These are phyloP conservation scores for Sebastolobus alascanus DNA, from an alignment of 2,797 vertebrate genomes.

Conservation along the genomic window DNA sequence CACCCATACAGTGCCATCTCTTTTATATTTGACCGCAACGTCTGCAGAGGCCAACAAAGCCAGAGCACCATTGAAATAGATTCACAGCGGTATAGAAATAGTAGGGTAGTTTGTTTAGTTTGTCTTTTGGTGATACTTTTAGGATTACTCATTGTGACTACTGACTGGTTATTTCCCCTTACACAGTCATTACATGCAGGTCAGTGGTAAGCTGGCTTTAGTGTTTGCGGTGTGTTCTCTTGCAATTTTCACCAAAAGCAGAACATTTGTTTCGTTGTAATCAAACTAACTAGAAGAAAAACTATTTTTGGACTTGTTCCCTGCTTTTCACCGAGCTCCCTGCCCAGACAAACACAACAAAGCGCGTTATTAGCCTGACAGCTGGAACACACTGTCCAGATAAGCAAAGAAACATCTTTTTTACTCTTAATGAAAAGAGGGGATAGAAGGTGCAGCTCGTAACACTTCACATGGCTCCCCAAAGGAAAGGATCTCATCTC, in stretches of 20 bases:
- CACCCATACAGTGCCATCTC: background rate
- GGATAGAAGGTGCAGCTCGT: conserved; percentile 21
- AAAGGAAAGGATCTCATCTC: conserved; percentile 39
- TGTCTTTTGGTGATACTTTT: background rate
- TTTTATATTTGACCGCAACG: background rate
- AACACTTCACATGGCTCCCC: conserved; percentile 19
- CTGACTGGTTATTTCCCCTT: background rate
- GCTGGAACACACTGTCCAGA: conserved; percentile 49
- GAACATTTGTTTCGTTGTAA: background rate
- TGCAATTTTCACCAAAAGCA: background rate
- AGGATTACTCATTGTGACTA: background rate
- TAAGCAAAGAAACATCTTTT: conserved; percentile 29
- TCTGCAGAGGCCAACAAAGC: background rate
- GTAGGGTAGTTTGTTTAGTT: background rate
- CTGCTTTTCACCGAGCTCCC: background rate
- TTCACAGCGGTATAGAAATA: background rate
- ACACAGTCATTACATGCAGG: background rate
- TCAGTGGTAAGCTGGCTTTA: background rate
- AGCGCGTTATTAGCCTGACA: conserved; percentile 36
- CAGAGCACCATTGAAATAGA: background rate
- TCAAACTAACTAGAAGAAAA: background rate
- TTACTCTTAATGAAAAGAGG: conserved; percentile 9
- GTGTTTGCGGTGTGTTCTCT: background rate
- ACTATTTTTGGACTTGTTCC: background rate
- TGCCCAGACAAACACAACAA: conserved; percentile 28